phyloP scores from a whole-genome alignment of 2,888 invertebrate genomes.

The Lordiphosa andalusiaca region DNA sequence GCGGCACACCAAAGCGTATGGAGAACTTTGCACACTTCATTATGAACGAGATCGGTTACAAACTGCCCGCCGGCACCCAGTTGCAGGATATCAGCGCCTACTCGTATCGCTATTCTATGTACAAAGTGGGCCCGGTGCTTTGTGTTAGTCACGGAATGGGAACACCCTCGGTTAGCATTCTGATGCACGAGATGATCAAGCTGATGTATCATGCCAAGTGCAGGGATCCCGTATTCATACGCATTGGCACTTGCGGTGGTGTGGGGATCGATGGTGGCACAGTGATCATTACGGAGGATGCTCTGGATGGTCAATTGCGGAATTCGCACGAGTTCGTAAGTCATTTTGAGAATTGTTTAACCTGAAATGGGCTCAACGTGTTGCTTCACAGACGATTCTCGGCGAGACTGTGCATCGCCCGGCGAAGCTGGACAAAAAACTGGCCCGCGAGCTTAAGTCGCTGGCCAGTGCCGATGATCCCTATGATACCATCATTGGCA shows the following conservation, averaged over 20 bases:
- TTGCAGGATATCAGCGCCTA: constrained; percentile 94
- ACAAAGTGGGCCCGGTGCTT: constrained; percentile 84
- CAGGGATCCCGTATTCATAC: constrained; percentile 93
- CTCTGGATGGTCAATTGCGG: constrained; percentile 92
- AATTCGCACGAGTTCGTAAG: constrained; percentile 91
- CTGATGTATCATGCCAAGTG: constrained; percentile 95
- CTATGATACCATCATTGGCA: constrained; percentile 92
- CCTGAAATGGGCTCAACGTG: not conserved
- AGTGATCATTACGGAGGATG: constrained; percentile 95
- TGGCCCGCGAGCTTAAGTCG: constrained; percentile 89
- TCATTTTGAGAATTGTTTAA: not conserved
- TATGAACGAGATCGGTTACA: constrained; percentile 93
- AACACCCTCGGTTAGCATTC: constrained; percentile 95
- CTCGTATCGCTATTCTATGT: constrained; percentile 96
- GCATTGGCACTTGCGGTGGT: constrained; percentile 97
- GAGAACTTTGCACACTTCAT: constrained; percentile 94
- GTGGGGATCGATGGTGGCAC: constrained; percentile 95
- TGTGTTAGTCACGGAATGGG: constrained; percentile 94
- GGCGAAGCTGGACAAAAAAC: constrained; percentile 89
- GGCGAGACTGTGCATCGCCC: constrained; percentile 91
- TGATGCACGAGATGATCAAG: constrained; percentile 97
- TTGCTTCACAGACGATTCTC: constrained; percentile 86
- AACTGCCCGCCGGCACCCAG: constrained; percentile 92
- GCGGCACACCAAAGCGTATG: constrained; percentile 97
- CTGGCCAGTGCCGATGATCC: constrained; percentile 88